Evolutionary conservation across 2,113 vertebrate species (phyloP), one percentile per base, ranked within the genome.

Genomic region (Aix galericulata): DNA sequence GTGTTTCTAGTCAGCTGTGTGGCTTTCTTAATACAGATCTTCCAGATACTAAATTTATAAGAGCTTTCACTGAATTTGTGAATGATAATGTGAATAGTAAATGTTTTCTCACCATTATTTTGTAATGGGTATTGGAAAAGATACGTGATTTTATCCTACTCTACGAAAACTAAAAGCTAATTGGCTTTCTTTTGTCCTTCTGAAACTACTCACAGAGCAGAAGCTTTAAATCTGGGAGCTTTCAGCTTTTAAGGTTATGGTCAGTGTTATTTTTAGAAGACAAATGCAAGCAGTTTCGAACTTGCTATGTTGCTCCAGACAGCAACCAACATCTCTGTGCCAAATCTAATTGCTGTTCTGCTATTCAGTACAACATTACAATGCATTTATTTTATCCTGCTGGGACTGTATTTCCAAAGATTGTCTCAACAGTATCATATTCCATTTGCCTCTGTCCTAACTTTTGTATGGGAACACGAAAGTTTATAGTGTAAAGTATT

Each of bases 391-490:
- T 91, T 86, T 64, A 69, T 72, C 64, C 18, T 86, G 9, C 52
- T 83, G 48, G 81, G 26, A 64, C 71, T 93, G 91, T 92, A 86
- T 93, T 96, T 96, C 76, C 76, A 92, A 92, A 93, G 73, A 48
- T 50, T 72, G n/a, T 69, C 46, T 94, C 29, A 29, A 6, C 50
- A 81, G 52, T 63, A 77, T 83, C 56, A 21, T 78, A 90, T 72
- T 22, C 53, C 69, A 67, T 76, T 92, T 91, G 73, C 80, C 38
- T 92, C 79, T 94, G 31, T 58, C 36, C 44, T 29, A 48, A 52
- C n/a, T 94, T 71, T 34, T 86, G 8, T 81, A 38, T 18, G 56
- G 40, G 71, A 85, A 67, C 46, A 81, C 77, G 38, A 66, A 66
- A 46, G 10, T 59, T 60, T 74, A 22, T 77, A 77, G 48, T 82